Base-by-base conservation (phyloP, 1,140 invertebrate genomes). In the Teleogryllus occipitalis region DNA sequence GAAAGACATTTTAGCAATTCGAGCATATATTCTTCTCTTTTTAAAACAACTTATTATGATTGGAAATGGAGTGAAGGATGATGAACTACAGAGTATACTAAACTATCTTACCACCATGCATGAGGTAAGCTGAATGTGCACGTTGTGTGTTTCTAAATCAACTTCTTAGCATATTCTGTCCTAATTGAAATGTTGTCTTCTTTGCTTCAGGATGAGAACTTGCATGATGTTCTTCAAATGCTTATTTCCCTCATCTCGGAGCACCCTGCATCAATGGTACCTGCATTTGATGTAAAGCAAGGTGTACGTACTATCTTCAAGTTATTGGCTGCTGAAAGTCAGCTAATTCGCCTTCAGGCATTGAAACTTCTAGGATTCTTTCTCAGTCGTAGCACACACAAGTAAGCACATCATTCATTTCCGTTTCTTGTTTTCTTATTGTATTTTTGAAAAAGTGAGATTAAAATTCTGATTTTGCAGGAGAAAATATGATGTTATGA, bases 401-500 rank as follows among this genome's bases (percentile, higher is more conserved):
- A 98, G 95, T 97, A 89, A 90, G 91, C 74, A 21, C 5, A 8
- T n/a, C 4, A 74, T 8, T 8, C 47, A 18, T 39, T 47, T 76
- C 5, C 82, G 46, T 74, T 8, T 72, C 12, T 7, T 7, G 10
- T 21, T 18, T 7, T 73, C 15, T 7, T 7, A 73, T 73, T 8
- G 72, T 21, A 73, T 73, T 72, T 3, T 14, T 75, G 7, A 22
- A 75, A 15, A 39, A 15, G 8, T 5, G n/a, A 39, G n/a, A 75
- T 3, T 18, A 39, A 75, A 18, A 7, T 18, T n/a, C 21, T 54
- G 8, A 12, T 78, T 79, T 88, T 88, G 72, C 86, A 97, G 96
- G 88, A 90, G 98, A 81, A 99, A 99, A 87, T 98, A 98, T 85
- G 97, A 99, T 86, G 96, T 98, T 15, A 98, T 99, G 96, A 97